Evolutionary conservation across 2,888 invertebrate genomes (phyloP).

Genomic region (Rhamnusium bicolor): DNA sequence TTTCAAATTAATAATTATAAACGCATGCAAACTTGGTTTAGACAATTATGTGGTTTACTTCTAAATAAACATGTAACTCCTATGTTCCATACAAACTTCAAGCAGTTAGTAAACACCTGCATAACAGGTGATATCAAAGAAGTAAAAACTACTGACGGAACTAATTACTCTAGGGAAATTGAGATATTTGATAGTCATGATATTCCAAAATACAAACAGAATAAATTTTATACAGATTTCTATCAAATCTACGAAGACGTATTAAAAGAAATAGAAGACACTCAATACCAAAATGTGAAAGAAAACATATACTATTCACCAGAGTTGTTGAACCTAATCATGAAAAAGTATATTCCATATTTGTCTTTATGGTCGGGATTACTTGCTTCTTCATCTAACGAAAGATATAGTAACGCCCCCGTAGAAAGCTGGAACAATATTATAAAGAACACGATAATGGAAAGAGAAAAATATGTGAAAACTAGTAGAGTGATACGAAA

Average conservation of each 20-base stretch:
- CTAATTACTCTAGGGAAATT: neutral
- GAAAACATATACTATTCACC: neutral
- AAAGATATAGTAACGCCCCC: slow-evolving; percentile 19
- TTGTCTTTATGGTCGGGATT: slow-evolving; percentile 23
- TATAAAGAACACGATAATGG: slow-evolving; percentile 9
- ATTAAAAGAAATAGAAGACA: neutral
- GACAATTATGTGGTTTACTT: slow-evolving; percentile 7
- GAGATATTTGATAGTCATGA: neutral
- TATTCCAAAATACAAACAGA: neutral
- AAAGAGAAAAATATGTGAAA: slow-evolving; percentile 15
- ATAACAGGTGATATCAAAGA: neutral
- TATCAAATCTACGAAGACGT: neutral
- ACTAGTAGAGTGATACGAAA: neutral
- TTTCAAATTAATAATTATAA: slow-evolving; percentile 23
- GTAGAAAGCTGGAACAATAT: slow-evolving; percentile 21
- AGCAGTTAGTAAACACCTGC: neutral
- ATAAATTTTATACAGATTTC: slow-evolving; percentile 17
- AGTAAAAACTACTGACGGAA: neutral
- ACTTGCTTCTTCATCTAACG: neutral
- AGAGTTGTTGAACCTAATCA: neutral
- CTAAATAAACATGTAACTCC: neutral
- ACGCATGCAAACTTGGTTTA: slow-evolving; percentile 1
- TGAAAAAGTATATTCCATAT: slow-evolving; percentile 23
- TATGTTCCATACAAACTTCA: slow-evolving; percentile 2
- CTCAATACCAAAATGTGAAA: neutral